phyloP scores from a whole-genome alignment of 2,888 invertebrate genomes.

The Bombylius discolor region DNA sequence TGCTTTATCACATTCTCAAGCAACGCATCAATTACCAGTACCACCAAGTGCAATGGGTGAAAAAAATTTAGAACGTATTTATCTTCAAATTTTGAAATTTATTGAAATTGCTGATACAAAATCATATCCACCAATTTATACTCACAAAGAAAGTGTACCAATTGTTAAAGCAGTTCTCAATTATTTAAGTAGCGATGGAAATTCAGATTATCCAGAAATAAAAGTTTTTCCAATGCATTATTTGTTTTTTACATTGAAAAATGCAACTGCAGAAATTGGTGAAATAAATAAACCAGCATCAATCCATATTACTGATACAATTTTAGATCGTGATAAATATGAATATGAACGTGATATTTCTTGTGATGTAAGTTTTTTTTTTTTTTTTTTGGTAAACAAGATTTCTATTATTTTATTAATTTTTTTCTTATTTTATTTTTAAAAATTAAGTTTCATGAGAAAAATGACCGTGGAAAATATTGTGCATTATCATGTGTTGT shows the following conservation, averaged over 20 bases:
- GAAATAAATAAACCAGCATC: conserved; percentile 18
- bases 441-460: conserved; percentile 33
- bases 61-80: conserved; percentile 23
- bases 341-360: conserved; percentile 28
- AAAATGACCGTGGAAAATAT: conserved; percentile 27
- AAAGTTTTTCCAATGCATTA: conserved; percentile 25
- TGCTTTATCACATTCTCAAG: conserved; percentile 33
- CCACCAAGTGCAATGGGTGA: conserved; percentile 29
- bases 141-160: conserved; percentile 23
- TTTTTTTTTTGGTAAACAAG: background rate
- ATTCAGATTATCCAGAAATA: conserved; percentile 19
- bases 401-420: background rate
- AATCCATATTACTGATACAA: conserved; percentile 21
- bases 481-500: conserved; percentile 37
- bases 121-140: conserved; percentile 36
- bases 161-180: conserved; percentile 28
- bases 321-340: conserved; percentile 26
- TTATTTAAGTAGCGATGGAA: conserved; percentile 19
- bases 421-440: background rate
- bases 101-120: conserved; percentile 19
- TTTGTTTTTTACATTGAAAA: conserved; percentile 27
- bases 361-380: conserved; percentile 27
- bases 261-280: conserved; percentile 22
- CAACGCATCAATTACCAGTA: conserved; percentile 38
- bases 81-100: conserved; percentile 33